Evolutionary conservation across 2,888 invertebrate genomes (phyloP), one percentile per base, ranked within the genome.

Genomic region (Sminthurides aquaticus): DNA sequence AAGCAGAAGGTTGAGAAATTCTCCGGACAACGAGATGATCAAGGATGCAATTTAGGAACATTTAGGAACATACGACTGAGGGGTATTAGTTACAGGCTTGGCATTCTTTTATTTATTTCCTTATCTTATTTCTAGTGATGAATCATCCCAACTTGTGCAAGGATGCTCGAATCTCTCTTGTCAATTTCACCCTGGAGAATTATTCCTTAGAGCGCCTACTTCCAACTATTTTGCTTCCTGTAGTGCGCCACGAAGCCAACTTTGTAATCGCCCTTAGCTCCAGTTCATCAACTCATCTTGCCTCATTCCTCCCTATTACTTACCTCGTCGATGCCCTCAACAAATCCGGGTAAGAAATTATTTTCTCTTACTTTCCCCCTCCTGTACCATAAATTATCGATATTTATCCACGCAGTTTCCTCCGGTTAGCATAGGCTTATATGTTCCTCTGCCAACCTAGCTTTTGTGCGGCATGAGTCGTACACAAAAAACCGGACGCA

Each of bases 271-370:
- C 15, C 5, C 43, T 34, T 5, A 34, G 43, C 15, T 34, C 8
- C 43, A 15, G 8, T 34, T 34, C 15, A 11, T 15, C 43, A 5
- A 34, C 5, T 11, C 8, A 55, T 26, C 18, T 20, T 22, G 3
- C 55, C 22, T 24, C 18, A 20, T 18, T 62, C 54, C 61, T 62
- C 27, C 61, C 61, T 18, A 15, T 34, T 52, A 34, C 54, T 18
- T 62, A 18, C 26, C 22, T 62, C 25, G 24, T 62, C 15, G 61
- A 62, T 55, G 34, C 55, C 3, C 15, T 62, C 20, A 62, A 62
- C 34, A 62, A 62, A 28, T 54, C 61, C 22, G 28, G 22, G 61
- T 62, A 62, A 62, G 61, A n/a, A 26, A 29, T 59, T 43, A 22
- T 34, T 18, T 59, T 24, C 48, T 26, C 24, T 59, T 22, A 48